phyloP scores from a whole-genome alignment of 2,113 vertebrate species.

The Pterocles orientalis region DNA sequence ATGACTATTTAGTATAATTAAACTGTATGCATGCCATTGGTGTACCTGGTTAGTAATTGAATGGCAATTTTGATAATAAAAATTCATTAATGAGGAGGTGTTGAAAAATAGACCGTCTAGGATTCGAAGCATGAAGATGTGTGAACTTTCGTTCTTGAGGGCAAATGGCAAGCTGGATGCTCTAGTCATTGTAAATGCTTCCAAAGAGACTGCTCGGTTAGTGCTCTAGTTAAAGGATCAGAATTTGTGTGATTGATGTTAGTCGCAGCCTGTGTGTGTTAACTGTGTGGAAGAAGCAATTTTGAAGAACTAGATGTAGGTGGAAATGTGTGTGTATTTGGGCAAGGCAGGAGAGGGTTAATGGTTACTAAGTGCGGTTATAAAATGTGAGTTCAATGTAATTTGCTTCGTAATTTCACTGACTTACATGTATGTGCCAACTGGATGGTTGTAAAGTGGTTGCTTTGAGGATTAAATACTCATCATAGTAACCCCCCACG shows the following conservation, averaged over 20 bases:
- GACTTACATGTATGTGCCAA: conserved; percentile 14
- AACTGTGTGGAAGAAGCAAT: neutral
- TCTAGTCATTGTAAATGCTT: neutral
- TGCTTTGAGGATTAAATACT: conserved; percentile 31
- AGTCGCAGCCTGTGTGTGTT: neutral
- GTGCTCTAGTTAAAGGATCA: neutral
- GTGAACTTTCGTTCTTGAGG: neutral
- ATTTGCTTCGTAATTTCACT: conserved; percentile 29
- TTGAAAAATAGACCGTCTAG: neutral
- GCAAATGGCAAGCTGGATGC: neutral
- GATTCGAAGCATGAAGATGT: neutral
- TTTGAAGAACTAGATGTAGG: neutral
- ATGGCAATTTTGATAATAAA: neutral
- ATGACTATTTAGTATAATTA: neutral
- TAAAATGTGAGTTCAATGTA: neutral
- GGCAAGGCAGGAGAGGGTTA: conserved; percentile 23
- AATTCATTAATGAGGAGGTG: neutral
- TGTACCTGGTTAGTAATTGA: neutral
- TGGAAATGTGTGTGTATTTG: neutral
- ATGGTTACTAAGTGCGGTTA: neutral
- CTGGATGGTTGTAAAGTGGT: conserved; percentile 7
- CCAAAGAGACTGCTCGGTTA: neutral
- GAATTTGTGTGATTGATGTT: neutral
- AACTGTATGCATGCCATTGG: neutral
- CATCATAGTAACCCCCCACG: neutral